Percentiles rank a stretch among this genome's conserved stretches.
Evolutionary conservation across 2,797 vertebrate species (phyloP).

Genomic region (Hippocampus kuda): DNA sequence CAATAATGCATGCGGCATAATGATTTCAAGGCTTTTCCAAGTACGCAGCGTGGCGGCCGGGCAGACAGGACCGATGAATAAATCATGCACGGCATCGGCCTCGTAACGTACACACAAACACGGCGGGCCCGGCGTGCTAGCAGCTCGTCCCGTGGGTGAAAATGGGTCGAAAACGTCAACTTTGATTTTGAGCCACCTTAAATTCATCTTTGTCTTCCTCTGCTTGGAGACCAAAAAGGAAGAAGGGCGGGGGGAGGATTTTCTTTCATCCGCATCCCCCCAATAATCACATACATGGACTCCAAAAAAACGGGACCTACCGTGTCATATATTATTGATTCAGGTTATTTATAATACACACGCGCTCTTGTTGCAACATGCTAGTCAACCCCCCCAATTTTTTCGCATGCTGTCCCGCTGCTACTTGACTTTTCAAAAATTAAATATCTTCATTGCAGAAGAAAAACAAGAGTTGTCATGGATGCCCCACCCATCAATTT

Average conservation of each 20-base stretch:
- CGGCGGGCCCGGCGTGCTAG: conserved; percentile 11
- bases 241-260: conserved; percentile 5
- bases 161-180: conserved; percentile 4
- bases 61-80: conserved; percentile 67
- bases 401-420: conserved; percentile 3
- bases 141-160: conserved; percentile 31
- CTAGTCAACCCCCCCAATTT: too few species aligned
- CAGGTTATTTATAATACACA: conserved; percentile 67
- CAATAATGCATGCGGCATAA: conserved; percentile 69
- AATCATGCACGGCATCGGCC: conserved; percentile 55
- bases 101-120: conserved; percentile 37
- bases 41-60: conserved; percentile 61
- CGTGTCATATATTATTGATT: conserved; percentile 71
- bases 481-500: background rate
- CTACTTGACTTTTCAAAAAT: background rate
- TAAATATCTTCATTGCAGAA: background rate
- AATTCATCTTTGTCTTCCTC: background rate
- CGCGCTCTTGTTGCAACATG: conserved; percentile 4
- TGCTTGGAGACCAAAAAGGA: conserved; percentile 5
- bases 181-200: conserved; percentile 31
- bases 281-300: conserved; percentile 41
- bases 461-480: background rate
- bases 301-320: conserved; percentile 65
- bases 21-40: conserved; percentile 63
- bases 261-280: conserved; percentile 49